Conservation (phyloP, 2,888 invertebrate species). For the Pardosa pseudoannulata region DNA sequence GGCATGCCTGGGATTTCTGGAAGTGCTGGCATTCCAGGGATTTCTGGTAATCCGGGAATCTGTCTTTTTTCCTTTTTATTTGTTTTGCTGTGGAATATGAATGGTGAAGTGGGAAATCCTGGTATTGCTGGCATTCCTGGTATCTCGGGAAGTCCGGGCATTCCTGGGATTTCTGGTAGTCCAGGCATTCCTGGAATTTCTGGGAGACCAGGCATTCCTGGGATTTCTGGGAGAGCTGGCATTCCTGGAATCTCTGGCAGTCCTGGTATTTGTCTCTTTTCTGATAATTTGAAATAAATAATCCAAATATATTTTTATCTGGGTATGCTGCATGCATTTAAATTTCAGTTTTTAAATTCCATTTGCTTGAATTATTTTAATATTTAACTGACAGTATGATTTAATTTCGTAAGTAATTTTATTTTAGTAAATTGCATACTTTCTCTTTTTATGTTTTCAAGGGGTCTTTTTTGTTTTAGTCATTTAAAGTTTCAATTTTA, state of each 20-base stretch:
- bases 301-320: too few relatives aligned
- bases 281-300: too few relatives aligned
- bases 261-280: constrained; percentile 1
- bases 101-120: background rate
- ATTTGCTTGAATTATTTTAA: too few relatives aligned
- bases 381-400: too few relatives aligned
- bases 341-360: too few relatives aligned
- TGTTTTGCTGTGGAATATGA: background rate
- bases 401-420: too few relatives aligned
- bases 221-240: constrained; percentile 29
- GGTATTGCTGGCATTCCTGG: constrained; percentile 34
- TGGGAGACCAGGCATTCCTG: constrained; percentile 31
- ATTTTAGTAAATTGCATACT: too few relatives aligned
- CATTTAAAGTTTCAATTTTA: too few relatives aligned
- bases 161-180: constrained; percentile 33
- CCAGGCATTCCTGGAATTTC: constrained; percentile 29
- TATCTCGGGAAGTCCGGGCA: constrained; percentile 14
- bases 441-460: too few relatives aligned
- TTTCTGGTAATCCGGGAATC: constrained; percentile 45
- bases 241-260: constrained; percentile 24
- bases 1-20: background rate
- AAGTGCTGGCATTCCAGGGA: constrained; percentile 41
- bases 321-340: too few relatives aligned
- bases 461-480: too few relatives aligned
- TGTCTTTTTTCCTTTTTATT: background rate